Percentiles rank a stretch among this genome's conserved stretches.
These are phyloP conservation scores for Chaunax sp. DNA, from an alignment of 2,797 vertebrate genomes.

Conservation along the genomic window DNA sequence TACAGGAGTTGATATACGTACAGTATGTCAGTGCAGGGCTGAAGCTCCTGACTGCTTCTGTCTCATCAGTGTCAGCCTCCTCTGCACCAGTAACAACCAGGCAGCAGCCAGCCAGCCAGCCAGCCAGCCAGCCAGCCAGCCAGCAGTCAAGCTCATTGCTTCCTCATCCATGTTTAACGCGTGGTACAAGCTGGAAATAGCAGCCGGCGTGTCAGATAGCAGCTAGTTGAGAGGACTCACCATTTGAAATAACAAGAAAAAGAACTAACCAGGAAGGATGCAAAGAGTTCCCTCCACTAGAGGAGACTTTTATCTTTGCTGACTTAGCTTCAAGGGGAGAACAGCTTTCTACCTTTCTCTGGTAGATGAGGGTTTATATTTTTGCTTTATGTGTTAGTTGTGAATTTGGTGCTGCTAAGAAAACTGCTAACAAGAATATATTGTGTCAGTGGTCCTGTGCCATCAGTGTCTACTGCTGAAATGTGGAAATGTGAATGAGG, in stretches of 20 bases:
- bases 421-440: conserved; percentile 21
- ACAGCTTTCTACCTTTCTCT: conserved; percentile 34
- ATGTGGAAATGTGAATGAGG: conserved; percentile 55
- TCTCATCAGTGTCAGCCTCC: conserved; percentile 70
- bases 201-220: conserved; percentile 71
- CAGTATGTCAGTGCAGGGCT: conserved; percentile 48
- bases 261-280: conserved; percentile 48
- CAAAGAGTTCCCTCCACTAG: conserved; percentile 48
- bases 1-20: conserved; percentile 23
- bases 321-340: conserved; percentile 49
- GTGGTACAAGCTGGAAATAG: conserved; percentile 79
- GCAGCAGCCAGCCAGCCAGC: conserved; percentile 62
- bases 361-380: conserved; percentile 41
- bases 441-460: conserved; percentile 22
- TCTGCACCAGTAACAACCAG: conserved; percentile 70
- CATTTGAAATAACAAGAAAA: conserved; percentile 50
- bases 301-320: conserved; percentile 57
- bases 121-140: conserved; percentile 44
- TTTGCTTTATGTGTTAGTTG: conserved; percentile 21
- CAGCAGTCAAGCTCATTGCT: conserved; percentile 71
- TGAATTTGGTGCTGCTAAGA: conserved; percentile 26
- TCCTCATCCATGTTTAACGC: conserved; percentile 81
- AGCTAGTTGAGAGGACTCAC: conserved; percentile 43
- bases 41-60: conserved; percentile 56
- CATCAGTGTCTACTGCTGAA: conserved; percentile 38